Percentiles rank a stretch among this genome's conserved stretches.
Conservation (phyloP, 2,113 vertebrate genomes). For the Pygoscelis antarcticus region DNA sequence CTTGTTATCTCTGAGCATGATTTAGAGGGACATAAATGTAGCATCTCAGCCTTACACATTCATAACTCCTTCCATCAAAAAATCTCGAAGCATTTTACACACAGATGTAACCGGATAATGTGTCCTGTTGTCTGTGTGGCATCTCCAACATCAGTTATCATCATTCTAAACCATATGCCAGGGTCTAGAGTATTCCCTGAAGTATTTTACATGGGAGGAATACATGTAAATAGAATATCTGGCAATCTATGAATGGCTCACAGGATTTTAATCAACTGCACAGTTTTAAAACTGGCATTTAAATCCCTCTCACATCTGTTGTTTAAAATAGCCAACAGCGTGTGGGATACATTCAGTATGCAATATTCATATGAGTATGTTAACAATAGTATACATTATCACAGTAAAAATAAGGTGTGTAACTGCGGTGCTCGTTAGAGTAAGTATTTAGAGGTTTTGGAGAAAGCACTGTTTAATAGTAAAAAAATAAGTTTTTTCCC, state of each 20-base stretch:
- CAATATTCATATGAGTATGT: slow-evolving; percentile 26
- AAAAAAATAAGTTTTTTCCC: neutral
- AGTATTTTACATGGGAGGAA: slow-evolving; percentile 48
- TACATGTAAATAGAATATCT: slow-evolving; percentile 60
- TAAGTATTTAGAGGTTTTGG: neutral
- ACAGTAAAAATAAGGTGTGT: neutral
- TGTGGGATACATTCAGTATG: slow-evolving; percentile 16
- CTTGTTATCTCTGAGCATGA: slow-evolving; percentile 40
- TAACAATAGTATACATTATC: slow-evolving; percentile 25
- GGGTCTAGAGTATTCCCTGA: slow-evolving; percentile 52
- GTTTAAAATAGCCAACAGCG: slow-evolving; percentile 32
- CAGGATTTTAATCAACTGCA: slow-evolving; percentile 53
- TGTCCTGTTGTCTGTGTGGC: slow-evolving; percentile 60
- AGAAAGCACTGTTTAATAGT: neutral
- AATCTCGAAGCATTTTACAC: slow-evolving; percentile 27
- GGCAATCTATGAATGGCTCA: slow-evolving; percentile 59
- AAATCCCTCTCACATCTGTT: slow-evolving; percentile 58
- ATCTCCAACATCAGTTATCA: slow-evolving; percentile 38
- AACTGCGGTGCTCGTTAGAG: neutral
- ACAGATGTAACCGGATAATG: slow-evolving; percentile 52
- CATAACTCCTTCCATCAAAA: slow-evolving; percentile 43
- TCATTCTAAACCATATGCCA: slow-evolving; percentile 46
- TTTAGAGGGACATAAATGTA: slow-evolving; percentile 40
- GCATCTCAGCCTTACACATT: slow-evolving; percentile 40
- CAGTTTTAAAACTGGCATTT: slow-evolving; percentile 58